Base-by-base conservation (phyloP, 2,113 vertebrate genomes). In the Ornithorhynchus anatinus region DNA sequence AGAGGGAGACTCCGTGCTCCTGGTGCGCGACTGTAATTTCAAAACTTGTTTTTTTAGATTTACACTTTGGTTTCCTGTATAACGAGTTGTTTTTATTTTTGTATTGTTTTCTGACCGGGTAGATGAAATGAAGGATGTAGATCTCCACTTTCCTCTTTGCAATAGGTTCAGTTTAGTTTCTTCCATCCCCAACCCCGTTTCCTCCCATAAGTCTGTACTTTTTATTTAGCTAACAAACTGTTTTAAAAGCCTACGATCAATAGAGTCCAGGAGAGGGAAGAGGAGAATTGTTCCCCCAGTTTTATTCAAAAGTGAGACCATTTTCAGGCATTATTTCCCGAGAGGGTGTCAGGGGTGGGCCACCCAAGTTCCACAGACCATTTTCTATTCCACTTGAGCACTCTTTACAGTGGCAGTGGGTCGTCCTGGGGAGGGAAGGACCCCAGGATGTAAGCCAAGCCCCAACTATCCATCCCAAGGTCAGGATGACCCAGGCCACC, bases 71-170 rank as follows among this genome's bases (percentile, higher is more conserved):
- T 89, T 81, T 72, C 39, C 47, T 57, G 69, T 84, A 72, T 84
- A 79, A 81, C 72, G 58, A 68, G 67, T 66, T 78, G 73, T 72
- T 60, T 82, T 89, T 86, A 80, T 86, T 87, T 89, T 88, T 88
- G 40, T 86, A 84, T 86, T 54, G 52, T 82, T 76, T 35, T 80
- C 60, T 66, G 69, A 45, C 82, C 79, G 77, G 44, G 47, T 77
- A 48, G 64, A 44, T 51, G 51, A 68, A 61, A 80, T 39, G 81
- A 85, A 81, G 85, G 75, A 65, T 59, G 19, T 23, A 35, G 50
- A 23, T 54, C 84, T 82, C 65, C 33, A 31, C 14, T 59, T 78
- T 57, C 59, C 17, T 42, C 32, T 36, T 39, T 19, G 27, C 6
- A n/a, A 12, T 42, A 75, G 75, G 56, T 58, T 65, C 33, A 50